Evolutionary conservation across 2,113 vertebrate genomes (phyloP), one percentile per base, ranked within the genome.

Genomic region (Mobula hypostoma): DNA sequence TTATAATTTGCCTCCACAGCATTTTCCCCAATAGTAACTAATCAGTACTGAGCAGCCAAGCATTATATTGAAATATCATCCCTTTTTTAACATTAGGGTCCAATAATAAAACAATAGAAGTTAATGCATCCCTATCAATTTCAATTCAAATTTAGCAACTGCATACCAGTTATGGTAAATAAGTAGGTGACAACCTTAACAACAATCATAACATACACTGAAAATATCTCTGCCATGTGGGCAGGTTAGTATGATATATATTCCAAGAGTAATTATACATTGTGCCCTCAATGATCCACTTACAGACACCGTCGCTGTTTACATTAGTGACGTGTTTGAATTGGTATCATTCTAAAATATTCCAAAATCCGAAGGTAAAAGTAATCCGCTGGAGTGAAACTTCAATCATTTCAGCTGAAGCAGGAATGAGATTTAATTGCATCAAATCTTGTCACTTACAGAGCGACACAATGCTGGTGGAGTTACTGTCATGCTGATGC

Each of bases 271-370:
- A 92, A 92, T 36, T 92, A 92, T 15, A 36, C 66, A 92, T 97
- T 96, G 97, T 96, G 97, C 96, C 96, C 96, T 96, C 96, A 96
- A 96, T 97, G 96, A 97, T 97, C 96, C 96, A 95, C 96, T 96
- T 95, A 96, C 96, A 97, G 97, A 97, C 97, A 97, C 97, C 97
- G 97, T 95, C 96, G 94, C 96, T 94, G 96, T 95, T 96, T 97
- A 95, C 96, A 95, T 96, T 96, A 97, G 96, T 97, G 96, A 96
- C 95, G 97, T 96, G 97, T 96, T 97, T 96, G 97, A 97, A 97
- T 97, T 97, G 97, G 97, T 97, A 96, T 96, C 63, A 97, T 97
- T 97, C 97, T 97, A 97, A 97, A 97, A 97, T 97, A 97, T 97
- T 97, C 97, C 97, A 97, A 97, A 97, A 97, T 97, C 56, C 24